Base-by-base conservation (phyloP, 2,113 vertebrate genomes). In the Tachycineta bicolor region DNA sequence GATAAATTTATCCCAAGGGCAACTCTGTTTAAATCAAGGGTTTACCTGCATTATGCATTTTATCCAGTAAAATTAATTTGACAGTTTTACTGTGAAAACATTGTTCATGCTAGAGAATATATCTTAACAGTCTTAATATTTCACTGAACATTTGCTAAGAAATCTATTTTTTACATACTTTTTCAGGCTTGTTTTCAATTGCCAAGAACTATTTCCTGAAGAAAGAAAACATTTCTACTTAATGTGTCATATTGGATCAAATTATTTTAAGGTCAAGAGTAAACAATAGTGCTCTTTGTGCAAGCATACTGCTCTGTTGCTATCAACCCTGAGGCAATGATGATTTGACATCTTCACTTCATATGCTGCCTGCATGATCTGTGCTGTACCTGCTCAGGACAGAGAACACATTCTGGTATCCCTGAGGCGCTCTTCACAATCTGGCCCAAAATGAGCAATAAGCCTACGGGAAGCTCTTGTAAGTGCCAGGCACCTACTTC, bases 281-380 rank as follows among this genome's bases (percentile, higher is more conserved):
- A 96, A 94, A 92, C 77, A 93, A 79, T 73, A 76, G 58, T 62
- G 53, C 62, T 91, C 43, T 95, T 94, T 80, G 58, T 85, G 78
- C 34, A 94, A 50, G 62, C 87, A 59, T 37, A 41, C 62, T 89
- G 81, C 83, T 84, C 8, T 53, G 58, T 63, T 91, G 81, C 58
- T 41, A 58, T 50, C 80, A 83, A 11, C 80, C 91, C 91, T 59
- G n/a, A 78, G 89, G 92, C 91, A 81, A 78, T 4, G 64, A 80
- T 26, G 76, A 86, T 69, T 93, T 94, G 89, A 91, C 89, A 90
- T 94, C 94, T 91, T 94, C 71, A 70, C 83, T 94, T 92, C 91
- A 64, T 58, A 64, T 34, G 56, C 15, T 91, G 52, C 37, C 86
- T 96, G 69, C 49, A 26, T 53, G 83, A 73, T 82, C 91, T 87